Base-by-base conservation (phyloP, 2,113 vertebrate genomes). In the Maccullochella peelii region DNA sequence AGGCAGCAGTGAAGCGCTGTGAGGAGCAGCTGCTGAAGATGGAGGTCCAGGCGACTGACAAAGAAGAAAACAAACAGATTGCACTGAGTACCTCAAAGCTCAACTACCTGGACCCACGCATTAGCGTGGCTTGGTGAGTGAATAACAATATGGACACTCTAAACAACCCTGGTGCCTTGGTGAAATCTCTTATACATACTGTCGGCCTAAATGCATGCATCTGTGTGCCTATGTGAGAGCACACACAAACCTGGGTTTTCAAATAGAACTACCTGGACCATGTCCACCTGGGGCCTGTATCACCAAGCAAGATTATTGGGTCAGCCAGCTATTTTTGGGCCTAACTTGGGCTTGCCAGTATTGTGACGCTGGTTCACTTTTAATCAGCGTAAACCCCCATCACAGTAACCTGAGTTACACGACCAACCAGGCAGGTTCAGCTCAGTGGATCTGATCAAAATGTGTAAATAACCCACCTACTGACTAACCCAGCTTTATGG, bases 1-100 rank as follows among this genome's bases (percentile, higher is more conserved):
- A 89, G 84, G 85, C 86, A 30, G 86, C 94, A 3, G 92, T 86
- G 0, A 76, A 90, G 68, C 92, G 94, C 27, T 91, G 70, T 79
- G 94, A 95, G 50, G 94, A 94, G 74, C 89, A 93, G 85, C 84
- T 95, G 52, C 85, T 95, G 90, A 96, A 93, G 91, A 73, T 94
- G 94, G 94, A 97, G 92, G 92, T 95, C 70, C 92, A 94, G 88
- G 95, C 91, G 15, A 95, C 95, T 2, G 93, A 95, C 86, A 49
- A 82, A 79, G 91, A 96, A 4, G 94, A 96, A 89, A 96, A 96
- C 70, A 95, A 96, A 73, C 91, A 96, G 93, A 92, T 93, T 25
- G 93, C 94, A 36, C 90, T 95, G 79, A 88, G 94, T 79, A 96
- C 93, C 89, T 97, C 95, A 61, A 95, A 95, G 36, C 94, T 95